These are phyloP conservation scores for Drosophila persimilis DNA, from an alignment of 1,140 invertebrate species.

Conservation along the genomic window DNA sequence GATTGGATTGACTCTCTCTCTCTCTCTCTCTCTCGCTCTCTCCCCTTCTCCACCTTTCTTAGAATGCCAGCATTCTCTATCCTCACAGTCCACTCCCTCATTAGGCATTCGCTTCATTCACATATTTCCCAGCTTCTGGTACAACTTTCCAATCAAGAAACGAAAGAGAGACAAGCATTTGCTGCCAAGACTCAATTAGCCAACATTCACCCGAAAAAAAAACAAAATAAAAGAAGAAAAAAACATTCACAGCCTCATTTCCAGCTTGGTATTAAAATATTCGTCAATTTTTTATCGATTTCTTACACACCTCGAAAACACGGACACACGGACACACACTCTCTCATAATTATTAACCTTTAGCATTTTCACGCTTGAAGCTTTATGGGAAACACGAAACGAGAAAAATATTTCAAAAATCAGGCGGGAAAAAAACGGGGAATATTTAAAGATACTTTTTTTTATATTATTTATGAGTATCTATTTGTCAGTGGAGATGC, in stretches of 20 bases:
- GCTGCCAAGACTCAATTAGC: constrained; percentile 37
- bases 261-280: constrained; percentile 27
- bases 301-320: constrained; percentile 29
- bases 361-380: constrained; percentile 76
- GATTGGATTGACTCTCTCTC: too few relatives aligned
- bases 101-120: constrained; percentile 11
- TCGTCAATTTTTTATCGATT: constrained; percentile 57
- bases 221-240: constrained; percentile 3
- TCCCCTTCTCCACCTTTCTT: background rate
- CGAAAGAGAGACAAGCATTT: constrained; percentile 10
- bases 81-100: constrained; percentile 5
- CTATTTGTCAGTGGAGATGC: constrained; percentile 71
- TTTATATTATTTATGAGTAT: constrained; percentile 69
- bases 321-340: background rate
- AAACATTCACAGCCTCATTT: constrained; percentile 29
- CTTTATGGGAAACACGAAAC: constrained; percentile 51
- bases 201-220: constrained; percentile 28
- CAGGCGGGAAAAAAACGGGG: constrained; percentile 20
- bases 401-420: constrained; percentile 20
- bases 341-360: constrained; percentile 77
- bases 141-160: constrained; percentile 35
- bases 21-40: too few relatives aligned
- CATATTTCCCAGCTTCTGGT: constrained; percentile 2
- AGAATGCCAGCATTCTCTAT: background rate
- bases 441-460: constrained; percentile 38